Percentiles rank a stretch among this genome's conserved stretches.
Conservation (phyloP, 2,797 vertebrate genomes). For the Enteromius radiatus region DNA sequence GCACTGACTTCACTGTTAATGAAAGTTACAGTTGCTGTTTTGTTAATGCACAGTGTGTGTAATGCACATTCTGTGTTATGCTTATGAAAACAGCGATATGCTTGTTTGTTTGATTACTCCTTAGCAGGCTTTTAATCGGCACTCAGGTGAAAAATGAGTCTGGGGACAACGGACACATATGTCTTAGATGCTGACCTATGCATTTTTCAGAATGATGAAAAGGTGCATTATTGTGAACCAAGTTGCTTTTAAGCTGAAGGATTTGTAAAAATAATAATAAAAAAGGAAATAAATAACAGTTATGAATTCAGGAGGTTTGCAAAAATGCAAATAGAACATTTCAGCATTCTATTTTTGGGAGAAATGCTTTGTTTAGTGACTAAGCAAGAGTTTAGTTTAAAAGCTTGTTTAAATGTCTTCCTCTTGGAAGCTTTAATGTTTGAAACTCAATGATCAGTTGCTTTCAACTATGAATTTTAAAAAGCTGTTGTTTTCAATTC, state of each 20-base stretch:
- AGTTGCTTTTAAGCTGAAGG: constrained; percentile 12
- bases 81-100: constrained; percentile 11
- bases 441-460: neutral
- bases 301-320: neutral
- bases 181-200: constrained; percentile 42
- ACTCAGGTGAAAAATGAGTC: constrained; percentile 52
- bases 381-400: neutral
- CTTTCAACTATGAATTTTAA: neutral
- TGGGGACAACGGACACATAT: constrained; percentile 42
- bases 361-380: neutral
- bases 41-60: constrained; percentile 3
- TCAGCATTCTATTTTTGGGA: neutral
- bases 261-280: neutral
- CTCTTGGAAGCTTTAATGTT: neutral
- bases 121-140: constrained; percentile 54
- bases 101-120: constrained; percentile 51
- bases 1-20: constrained; percentile 1
- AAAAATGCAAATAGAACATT: constrained; percentile 2
- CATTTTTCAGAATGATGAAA: constrained; percentile 3
- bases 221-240: constrained; percentile 17
- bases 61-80: constrained; percentile 11
- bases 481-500: neutral
- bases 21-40: constrained; percentile 15
- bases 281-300: neutral
- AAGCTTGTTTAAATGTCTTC: neutral